A percentile compares a stretch with the other conserved stretches of the same genome.
These are phyloP conservation scores for Anableps anableps DNA, from an alignment of 2,797 vertebrate species.

Conservation along the genomic window DNA sequence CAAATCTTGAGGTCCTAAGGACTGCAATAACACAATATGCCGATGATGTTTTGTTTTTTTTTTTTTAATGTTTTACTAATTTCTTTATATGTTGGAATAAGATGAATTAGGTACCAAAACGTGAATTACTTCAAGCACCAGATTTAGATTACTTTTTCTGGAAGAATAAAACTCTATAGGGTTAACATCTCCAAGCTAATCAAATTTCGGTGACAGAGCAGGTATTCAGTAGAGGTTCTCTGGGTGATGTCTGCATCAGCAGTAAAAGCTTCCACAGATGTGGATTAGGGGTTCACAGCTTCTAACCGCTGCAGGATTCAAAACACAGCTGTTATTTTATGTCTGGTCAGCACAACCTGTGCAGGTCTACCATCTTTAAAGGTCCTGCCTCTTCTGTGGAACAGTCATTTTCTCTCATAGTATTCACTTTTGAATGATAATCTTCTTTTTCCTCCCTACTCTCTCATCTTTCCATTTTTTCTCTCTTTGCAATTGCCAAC, in stretches of 20 bases:
- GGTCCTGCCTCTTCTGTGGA: slow-evolving; percentile 34
- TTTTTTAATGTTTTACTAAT: slow-evolving; percentile 1
- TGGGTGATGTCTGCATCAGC: slow-evolving; percentile 57
- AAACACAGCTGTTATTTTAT: slow-evolving; percentile 67
- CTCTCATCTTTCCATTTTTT: slow-evolving; percentile 61
- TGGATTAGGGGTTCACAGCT: slow-evolving; percentile 64
- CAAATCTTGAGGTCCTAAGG: not conserved
- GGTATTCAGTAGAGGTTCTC: slow-evolving; percentile 31
- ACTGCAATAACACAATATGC: not conserved
- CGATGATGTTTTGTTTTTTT: not conserved
- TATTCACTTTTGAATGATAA: slow-evolving; percentile 80
- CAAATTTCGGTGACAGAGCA: slow-evolving; percentile 1
- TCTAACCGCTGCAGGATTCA: slow-evolving; percentile 44
- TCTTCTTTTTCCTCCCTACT: slow-evolving; percentile 39
- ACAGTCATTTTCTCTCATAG: slow-evolving; percentile 36
- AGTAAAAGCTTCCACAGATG: slow-evolving; percentile 33
- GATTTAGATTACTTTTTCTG: not conserved
- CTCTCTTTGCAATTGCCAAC: slow-evolving; percentile 88
- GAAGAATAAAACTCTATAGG: not conserved
- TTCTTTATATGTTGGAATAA: not conserved
- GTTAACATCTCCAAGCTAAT: slow-evolving; percentile 23
- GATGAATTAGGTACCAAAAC: not conserved
- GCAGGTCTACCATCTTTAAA: slow-evolving; percentile 42
- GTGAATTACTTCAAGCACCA: not conserved
- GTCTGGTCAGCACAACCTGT: slow-evolving; percentile 72